phyloP scores from a whole-genome alignment of 2,797 vertebrate species.

The Sebastes minor region DNA sequence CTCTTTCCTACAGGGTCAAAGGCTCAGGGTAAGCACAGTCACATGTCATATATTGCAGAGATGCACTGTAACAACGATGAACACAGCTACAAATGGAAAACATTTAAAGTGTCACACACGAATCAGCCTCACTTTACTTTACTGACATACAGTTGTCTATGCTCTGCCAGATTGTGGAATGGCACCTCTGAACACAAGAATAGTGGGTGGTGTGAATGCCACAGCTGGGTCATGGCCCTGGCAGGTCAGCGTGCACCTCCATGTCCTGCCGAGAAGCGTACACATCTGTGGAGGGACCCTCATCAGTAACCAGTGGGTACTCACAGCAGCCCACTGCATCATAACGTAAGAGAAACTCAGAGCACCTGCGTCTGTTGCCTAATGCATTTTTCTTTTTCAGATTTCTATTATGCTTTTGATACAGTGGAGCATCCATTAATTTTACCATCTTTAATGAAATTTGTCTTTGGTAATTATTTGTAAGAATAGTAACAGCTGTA shows the following conservation, averaged over 20 bases:
- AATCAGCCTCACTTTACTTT: neutral
- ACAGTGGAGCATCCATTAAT: neutral
- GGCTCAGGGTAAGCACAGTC: conserved; percentile 53
- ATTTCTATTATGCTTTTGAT: neutral
- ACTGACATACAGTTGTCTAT: neutral
- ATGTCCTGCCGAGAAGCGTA: fast-evolving
- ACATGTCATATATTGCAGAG: neutral
- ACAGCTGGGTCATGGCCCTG: conserved; percentile 73
- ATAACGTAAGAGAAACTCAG: conserved; percentile 28
- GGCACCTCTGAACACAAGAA: conserved; percentile 58
- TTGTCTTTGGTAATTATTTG: neutral
- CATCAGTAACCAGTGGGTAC: conserved; percentile 72
- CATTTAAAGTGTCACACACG: neutral
- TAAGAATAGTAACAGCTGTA: neutral
- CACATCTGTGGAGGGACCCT: conserved; percentile 77
- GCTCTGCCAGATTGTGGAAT: conserved; percentile 66
- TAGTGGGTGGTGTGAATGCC: conserved; percentile 68
- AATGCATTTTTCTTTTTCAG: neutral
- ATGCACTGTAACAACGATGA: neutral
- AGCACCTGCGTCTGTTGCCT: neutral
- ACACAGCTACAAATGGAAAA: neutral
- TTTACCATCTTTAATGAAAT: neutral
- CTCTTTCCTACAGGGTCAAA: conserved; percentile 42
- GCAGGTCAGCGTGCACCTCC: conserved; percentile 66
- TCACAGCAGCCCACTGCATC: conserved; percentile 77